phyloP scores from a whole-genome alignment of 2,113 vertebrate species.

The Chlamydotis undulata region DNA sequence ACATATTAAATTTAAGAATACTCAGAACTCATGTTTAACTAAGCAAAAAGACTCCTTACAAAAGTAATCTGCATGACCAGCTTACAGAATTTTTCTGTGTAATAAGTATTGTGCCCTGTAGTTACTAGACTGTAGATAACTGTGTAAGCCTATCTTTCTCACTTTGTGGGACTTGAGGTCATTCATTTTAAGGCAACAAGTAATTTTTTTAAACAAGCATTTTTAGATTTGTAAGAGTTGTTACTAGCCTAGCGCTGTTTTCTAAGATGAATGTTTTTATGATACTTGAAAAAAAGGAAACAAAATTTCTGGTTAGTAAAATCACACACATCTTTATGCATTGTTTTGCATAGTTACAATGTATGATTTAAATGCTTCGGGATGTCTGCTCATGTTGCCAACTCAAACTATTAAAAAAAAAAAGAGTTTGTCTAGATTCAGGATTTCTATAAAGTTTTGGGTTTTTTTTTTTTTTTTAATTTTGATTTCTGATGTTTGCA shows the following conservation, averaged over 20 bases:
- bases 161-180: not conserved
- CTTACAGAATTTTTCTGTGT: not conserved
- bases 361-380: not conserved
- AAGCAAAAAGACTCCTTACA: not conserved
- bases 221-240: not conserved
- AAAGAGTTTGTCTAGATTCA: not conserved
- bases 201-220: not conserved
- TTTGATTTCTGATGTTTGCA: not conserved
- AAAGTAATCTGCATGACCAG: not conserved
- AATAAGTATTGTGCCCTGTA: not conserved
- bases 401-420: not conserved
- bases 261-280: not conserved
- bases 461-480: not conserved
- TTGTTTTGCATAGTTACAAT: not conserved
- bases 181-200: not conserved
- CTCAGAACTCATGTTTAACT: not conserved
- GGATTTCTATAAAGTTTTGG: not conserved
- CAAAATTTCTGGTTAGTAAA: not conserved
- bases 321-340: not conserved
- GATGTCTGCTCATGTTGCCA: not conserved
- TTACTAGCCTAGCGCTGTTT: not conserved
- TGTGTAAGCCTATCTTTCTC: not conserved
- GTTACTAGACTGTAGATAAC: not conserved
- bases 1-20: not conserved
- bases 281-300: not conserved